Evolutionary conservation across 2,888 invertebrate genomes (phyloP), one percentile per base, ranked within the genome.

Genomic region (Idaea straminata): DNA sequence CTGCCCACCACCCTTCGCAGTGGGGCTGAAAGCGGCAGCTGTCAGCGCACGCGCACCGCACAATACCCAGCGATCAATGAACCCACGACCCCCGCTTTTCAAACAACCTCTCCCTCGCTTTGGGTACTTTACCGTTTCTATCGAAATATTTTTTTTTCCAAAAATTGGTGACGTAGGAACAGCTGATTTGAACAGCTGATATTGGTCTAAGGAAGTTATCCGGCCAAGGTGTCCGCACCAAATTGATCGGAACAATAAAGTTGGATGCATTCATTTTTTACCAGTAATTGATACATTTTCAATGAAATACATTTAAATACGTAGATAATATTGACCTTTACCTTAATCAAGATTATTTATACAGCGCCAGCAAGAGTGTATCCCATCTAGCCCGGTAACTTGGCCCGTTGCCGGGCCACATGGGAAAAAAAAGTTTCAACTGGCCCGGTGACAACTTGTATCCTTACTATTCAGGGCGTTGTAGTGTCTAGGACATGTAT

Each of bases 41-140:
- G 91, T 80, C 88, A 73, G 68, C 88, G 91, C 91, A 88, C 90
- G 91, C 91, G 91, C 87, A 79, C 74, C 71, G 89, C 91, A 90
- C 89, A 88, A 80, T 82, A 76, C 72, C 47, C 47, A 7, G 79
- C 89, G 92, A 90, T 83, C 92, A 89, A 88, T 91, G 92, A 92
- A 91, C 92, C 82, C 89, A 74, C 82, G 81, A 82, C 83, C 88
- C 88, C 83, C 78, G 75, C 77, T 76, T 76, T 73, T 69, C 15
- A 58, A 57, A 16, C 15, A 58, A 58, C 58, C 58, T 59, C 59
- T 25, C 16, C 47, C 47, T 47, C 47, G 47, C 66, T 67, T 83
- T 82, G 72, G 67, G 69, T 57, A 67, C 66, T 66, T 58, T 80
- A 80, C 80, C 77, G 82, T 79, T 80, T 71, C 47, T 47, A 15